phyloP scores from a whole-genome alignment of 2,888 invertebrate genomes.

The Cantharis lateralis region DNA sequence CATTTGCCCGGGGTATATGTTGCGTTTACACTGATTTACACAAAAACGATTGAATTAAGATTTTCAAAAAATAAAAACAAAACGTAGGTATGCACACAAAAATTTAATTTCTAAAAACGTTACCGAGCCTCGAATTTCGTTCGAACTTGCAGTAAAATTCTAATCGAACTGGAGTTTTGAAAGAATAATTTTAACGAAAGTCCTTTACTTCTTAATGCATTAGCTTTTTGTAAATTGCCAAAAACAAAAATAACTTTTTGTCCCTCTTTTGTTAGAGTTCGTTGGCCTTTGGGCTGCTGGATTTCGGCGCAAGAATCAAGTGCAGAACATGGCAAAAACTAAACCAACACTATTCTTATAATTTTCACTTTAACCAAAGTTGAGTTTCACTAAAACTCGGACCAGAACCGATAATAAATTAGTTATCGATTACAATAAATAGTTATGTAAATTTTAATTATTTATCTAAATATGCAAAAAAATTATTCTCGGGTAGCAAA shows the following conservation, averaged over 20 bases:
- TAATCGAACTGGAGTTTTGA: not conserved
- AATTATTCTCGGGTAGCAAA: too few species aligned
- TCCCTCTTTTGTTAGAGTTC: constrained; percentile 25
- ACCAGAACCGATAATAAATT: not conserved
- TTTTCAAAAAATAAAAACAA: not conserved
- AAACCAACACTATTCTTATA: constrained; percentile 9
- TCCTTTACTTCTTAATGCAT: not conserved
- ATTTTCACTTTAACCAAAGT: not conserved
- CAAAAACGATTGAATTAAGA: constrained; percentile 15
- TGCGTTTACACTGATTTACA: constrained; percentile 22
- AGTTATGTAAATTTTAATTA: not conserved
- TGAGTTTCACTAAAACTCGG: not conserved
- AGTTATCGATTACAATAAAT: not conserved
- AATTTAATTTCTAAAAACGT: not conserved
- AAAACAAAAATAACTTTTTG: constrained; percentile 5
- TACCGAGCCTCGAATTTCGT: not conserved
- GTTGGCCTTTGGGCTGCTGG: constrained; percentile 23
- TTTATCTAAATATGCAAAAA: too few species aligned
- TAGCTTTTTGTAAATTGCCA: not conserved
- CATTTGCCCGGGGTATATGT: constrained; percentile 36
- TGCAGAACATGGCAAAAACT: constrained; percentile 17
- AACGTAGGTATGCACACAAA: not conserved
- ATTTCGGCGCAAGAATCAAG: constrained; percentile 23
- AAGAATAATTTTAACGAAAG: not conserved
- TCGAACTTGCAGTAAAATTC: not conserved